Percentiles rank a stretch among this genome's conserved stretches.
phyloP scores from a whole-genome alignment of 2,113 vertebrate genomes.

The Sigmodon hispidus region DNA sequence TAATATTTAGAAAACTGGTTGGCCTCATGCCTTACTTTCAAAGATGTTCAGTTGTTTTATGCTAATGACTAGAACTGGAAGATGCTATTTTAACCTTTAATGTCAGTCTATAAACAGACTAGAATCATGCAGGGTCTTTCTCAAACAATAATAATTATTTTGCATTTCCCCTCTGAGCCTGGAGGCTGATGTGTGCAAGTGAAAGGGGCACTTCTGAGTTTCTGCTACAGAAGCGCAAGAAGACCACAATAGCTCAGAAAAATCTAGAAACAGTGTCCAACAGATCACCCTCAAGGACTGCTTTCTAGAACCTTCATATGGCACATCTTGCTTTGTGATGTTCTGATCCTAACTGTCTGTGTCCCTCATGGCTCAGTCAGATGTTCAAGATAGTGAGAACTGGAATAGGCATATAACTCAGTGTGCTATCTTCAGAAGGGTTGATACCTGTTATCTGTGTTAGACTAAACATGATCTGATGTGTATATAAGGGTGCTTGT shows the following conservation, averaged over 20 bases:
- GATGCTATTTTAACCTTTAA: neutral
- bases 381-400: neutral
- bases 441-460: neutral
- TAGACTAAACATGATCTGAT: neutral
- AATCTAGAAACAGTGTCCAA: fast-evolving
- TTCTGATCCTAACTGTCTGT: too few relatives aligned
- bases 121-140: neutral
- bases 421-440: neutral
- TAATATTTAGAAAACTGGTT: neutral
- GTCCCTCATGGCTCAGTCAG: neutral
- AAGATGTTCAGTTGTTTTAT: neutral
- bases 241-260: fast-evolving
- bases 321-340: neutral
- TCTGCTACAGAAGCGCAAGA: fast-evolving
- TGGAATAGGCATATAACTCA: neutral
- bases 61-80: neutral
- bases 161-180: fast-evolving
- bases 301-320: neutral
- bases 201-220: neutral
- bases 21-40: neutral
- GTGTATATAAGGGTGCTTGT: fast-evolving
- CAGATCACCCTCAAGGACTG: fast-evolving
- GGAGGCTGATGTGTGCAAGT: neutral
- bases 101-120: fast-evolving
- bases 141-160: fast-evolving